phyloP scores from a whole-genome alignment of 2,113 vertebrate genomes.

The Chrysochloris asiatica region DNA sequence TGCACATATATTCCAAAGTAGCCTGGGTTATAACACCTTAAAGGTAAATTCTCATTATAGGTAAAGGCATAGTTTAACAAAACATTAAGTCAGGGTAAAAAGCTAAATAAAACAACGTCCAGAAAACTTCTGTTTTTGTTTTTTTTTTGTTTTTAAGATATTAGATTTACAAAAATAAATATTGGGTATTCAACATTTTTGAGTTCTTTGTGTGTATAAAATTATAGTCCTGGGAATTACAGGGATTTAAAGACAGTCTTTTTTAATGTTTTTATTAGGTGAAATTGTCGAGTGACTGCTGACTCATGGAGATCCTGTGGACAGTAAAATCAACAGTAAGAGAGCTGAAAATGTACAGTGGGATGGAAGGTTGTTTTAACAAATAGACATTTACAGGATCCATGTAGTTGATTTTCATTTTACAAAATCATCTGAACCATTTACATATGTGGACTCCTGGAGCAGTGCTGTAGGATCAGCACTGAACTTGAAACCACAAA shows the following conservation, averaged over 20 bases:
- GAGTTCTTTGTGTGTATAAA: background rate
- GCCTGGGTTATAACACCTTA: background rate
- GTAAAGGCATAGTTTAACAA: conserved; percentile 13
- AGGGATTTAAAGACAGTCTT: background rate
- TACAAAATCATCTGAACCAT: too few relatives aligned
- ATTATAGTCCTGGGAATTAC: conserved; percentile 17
- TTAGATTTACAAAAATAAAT: background rate
- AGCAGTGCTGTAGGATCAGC: too few relatives aligned
- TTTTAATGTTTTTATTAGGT: too few relatives aligned
- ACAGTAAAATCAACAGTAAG: too few relatives aligned
- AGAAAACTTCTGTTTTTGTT: too few relatives aligned
- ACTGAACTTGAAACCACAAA: too few relatives aligned
- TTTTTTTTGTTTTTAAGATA: too few relatives aligned
- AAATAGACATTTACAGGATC: conserved; percentile 53
- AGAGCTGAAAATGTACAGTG: too few relatives aligned
- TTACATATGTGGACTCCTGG: too few relatives aligned
- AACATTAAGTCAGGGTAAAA: background rate
- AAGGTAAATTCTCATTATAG: background rate
- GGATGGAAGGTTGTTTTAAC: conserved; percentile 58
- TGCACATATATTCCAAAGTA: background rate
- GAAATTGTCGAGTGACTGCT: too few relatives aligned
- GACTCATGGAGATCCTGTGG: too few relatives aligned
- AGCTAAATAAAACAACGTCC: background rate
- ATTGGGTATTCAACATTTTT: background rate
- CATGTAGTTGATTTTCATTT: conserved; percentile 49